Evolutionary conservation across 2,888 invertebrate species (phyloP).

Genomic region (Pammene fasciana): DNA sequence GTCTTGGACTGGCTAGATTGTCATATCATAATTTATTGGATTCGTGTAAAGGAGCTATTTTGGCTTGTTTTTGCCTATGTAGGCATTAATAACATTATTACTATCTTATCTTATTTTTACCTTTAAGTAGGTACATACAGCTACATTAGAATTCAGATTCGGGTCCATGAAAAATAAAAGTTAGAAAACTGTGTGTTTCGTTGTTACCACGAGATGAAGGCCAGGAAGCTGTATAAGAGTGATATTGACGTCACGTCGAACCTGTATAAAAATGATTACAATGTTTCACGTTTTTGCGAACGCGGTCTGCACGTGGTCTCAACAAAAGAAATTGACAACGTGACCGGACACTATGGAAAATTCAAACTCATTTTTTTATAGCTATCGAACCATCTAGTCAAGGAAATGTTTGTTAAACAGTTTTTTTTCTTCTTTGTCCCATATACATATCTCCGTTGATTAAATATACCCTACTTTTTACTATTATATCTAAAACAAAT

Average conservation of each 20-base stretch:
- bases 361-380: not conserved
- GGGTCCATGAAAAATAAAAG: not conserved
- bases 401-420: too few relatives aligned
- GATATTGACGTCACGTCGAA: slow-evolving; percentile 3
- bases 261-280: slow-evolving; percentile 1
- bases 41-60: too few relatives aligned
- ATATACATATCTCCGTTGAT: too few relatives aligned
- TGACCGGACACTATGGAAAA: slow-evolving; percentile 12
- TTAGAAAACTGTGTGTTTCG: not conserved
- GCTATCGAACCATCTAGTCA: too few relatives aligned
- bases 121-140: too few relatives aligned
- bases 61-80: too few relatives aligned
- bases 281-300: slow-evolving; percentile 20
- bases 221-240: slow-evolving; percentile 6
- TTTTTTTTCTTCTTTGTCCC: too few relatives aligned
- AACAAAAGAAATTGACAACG: slow-evolving; percentile 9
- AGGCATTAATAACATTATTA: too few relatives aligned
- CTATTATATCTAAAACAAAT: not conserved
- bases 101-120: too few relatives aligned
- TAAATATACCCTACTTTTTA: too few relatives aligned
- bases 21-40: too few relatives aligned
- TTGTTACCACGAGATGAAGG: slow-evolving; percentile 2
- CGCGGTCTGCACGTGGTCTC: slow-evolving; percentile 18
- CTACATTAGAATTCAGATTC: not conserved
- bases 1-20: too few relatives aligned